Percentiles rank a stretch among this genome's conserved stretches.
Conservation (phyloP, 2,113 vertebrate genomes). For the human (Homo sapiens) region GRCh38 chr12:104466001-104466500, state of each 20-base stretch:
- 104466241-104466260: not conserved
- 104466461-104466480: fast-evolving
- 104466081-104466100: too few species aligned
- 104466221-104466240: not conserved
- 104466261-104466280: not conserved
- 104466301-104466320: not conserved
- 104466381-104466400: not conserved
- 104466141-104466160: too few species aligned
- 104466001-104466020: too few species aligned
- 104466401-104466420: not conserved
- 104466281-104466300: not conserved
- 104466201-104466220: not conserved
- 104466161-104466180: not conserved
- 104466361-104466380: not conserved
- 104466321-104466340: not conserved
- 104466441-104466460: not conserved
- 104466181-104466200: not conserved
- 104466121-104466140: too few species aligned
- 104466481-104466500: not conserved
- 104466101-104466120: too few species aligned
- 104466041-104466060: too few species aligned
- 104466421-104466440: not conserved
- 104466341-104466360: not conserved
- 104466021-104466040: too few species aligned
- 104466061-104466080: too few species aligned